phyloP scores from a whole-genome alignment of 2,888 invertebrate genomes.

The Plebejus anna region DNA sequence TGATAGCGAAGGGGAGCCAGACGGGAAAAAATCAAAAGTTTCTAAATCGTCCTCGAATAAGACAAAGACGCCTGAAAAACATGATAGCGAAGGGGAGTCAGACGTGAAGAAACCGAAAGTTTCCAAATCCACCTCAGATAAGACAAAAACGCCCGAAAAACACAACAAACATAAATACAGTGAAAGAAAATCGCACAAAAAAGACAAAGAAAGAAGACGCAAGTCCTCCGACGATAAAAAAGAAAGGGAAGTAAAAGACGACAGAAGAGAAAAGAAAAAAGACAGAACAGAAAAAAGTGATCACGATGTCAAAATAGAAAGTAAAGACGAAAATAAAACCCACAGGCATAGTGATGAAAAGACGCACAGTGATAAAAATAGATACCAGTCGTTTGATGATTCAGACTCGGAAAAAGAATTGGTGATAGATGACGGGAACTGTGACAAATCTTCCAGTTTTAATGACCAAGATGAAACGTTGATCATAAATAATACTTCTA shows the following conservation, averaged over 20 bases:
- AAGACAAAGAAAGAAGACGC: conserved; percentile 35
- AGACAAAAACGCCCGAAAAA: conserved; percentile 35
- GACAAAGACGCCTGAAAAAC: conserved; percentile 35
- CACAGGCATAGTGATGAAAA: background rate
- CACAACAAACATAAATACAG: conserved; percentile 17
- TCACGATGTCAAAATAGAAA: conserved; percentile 32
- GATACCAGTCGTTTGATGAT: background rate
- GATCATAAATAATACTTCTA: conserved; percentile 31
- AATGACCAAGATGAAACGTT: conserved; percentile 30
- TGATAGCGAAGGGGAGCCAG: conserved; percentile 58
- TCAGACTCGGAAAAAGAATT: conserved; percentile 28
- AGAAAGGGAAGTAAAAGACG: conserved; percentile 34
- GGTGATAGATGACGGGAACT: conserved; percentile 24
- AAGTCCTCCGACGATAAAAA: conserved; percentile 38
- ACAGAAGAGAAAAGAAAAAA: conserved; percentile 31
- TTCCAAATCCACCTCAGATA: conserved; percentile 38
- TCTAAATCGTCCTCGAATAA: conserved; percentile 38
- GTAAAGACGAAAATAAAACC: conserved; percentile 28
- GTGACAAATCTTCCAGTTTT: conserved; percentile 14
- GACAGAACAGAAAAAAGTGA: conserved; percentile 31
- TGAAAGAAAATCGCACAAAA: conserved; percentile 15
- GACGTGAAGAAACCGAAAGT: conserved; percentile 49
- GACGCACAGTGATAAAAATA: background rate
- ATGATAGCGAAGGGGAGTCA: background rate
- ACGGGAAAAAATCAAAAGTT: conserved; percentile 49